Conservation (phyloP, 2,113 vertebrate genomes). For the Machaerirhynchus nigripectus region DNA sequence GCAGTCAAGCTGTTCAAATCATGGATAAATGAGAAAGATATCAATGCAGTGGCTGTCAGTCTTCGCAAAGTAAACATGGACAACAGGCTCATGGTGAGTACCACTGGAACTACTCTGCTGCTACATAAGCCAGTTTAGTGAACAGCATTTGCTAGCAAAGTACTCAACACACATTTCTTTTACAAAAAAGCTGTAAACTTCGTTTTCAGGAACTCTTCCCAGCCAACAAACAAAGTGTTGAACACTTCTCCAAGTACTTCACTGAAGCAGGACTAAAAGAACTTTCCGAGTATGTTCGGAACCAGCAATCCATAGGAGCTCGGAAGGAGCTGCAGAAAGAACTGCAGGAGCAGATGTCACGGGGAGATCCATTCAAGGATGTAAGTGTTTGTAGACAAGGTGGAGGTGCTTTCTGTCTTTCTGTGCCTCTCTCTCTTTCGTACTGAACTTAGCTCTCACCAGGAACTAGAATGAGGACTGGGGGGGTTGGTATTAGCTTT, state of each 20-base stretch:
- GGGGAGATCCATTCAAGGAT: slow-evolving; percentile 92
- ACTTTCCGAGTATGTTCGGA: slow-evolving; percentile 93
- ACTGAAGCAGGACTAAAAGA: slow-evolving; percentile 97
- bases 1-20: slow-evolving; percentile 98
- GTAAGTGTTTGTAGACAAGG: slow-evolving; percentile 62
- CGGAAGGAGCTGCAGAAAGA: slow-evolving; percentile 98
- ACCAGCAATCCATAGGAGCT: slow-evolving; percentile 95
- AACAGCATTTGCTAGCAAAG: neutral
- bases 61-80: slow-evolving; percentile 99
- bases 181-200: neutral
- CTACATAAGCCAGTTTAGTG: neutral
- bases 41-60: slow-evolving; percentile 91
- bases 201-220: slow-evolving; percentile 91
- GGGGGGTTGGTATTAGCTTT: neutral
- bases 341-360: slow-evolving; percentile 93
- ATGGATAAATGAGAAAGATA: slow-evolving; percentile 98
- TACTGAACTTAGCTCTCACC: neutral
- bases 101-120: neutral
- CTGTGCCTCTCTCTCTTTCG: neutral
- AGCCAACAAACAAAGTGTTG: slow-evolving; percentile 96
- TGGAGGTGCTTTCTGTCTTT: neutral
- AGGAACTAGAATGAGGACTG: neutral
- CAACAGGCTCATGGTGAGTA: slow-evolving; percentile 93
- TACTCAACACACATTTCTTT: neutral
- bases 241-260: slow-evolving; percentile 98